These are phyloP conservation scores for Brachirus orientalis DNA, from an alignment of 2,113 vertebrate genomes.

Conservation along the genomic window DNA sequence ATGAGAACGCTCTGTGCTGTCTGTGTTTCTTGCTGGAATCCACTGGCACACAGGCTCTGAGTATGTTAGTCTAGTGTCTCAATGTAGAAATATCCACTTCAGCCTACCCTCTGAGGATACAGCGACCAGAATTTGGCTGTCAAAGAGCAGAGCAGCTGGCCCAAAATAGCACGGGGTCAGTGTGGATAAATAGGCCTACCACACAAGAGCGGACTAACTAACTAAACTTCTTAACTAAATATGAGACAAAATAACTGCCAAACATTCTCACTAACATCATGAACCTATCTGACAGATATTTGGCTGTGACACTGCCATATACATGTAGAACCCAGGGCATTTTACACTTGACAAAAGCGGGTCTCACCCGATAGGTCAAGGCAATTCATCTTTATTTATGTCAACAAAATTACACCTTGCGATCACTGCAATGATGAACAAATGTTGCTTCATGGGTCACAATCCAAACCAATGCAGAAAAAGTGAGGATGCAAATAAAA, in stretches of 20 bases:
- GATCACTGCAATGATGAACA: not conserved
- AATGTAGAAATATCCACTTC: constrained; percentile 59
- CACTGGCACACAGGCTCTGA: constrained; percentile 48
- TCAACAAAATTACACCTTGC: not conserved
- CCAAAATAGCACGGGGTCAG: constrained; percentile 64
- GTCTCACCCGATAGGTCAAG: not conserved
- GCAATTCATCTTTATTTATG: constrained; percentile 6
- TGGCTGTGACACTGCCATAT: constrained; percentile 21
- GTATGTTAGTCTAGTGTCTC: constrained; percentile 48
- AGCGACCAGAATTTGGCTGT: constrained; percentile 72
- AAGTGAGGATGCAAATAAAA: not conserved
- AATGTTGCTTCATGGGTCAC: not conserved
- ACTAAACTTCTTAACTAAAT: constrained; percentile 50
- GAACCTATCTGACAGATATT: constrained; percentile 36
- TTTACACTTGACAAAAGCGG: not conserved
- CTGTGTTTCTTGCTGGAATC: constrained; percentile 49
- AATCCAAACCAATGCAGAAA: not conserved
- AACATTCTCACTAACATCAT: constrained; percentile 40
- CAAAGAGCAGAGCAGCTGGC: constrained; percentile 58
- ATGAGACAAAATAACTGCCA: constrained; percentile 53
- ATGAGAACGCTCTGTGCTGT: constrained; percentile 43
- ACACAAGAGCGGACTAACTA: constrained; percentile 56
- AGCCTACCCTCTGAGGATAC: constrained; percentile 64
- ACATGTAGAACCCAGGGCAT: not conserved
- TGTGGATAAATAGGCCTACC: constrained; percentile 60